Conservation (phyloP, 37 sponge, comb jelly and placozoan species). For the Aphrocallistes beatrix region DNA sequence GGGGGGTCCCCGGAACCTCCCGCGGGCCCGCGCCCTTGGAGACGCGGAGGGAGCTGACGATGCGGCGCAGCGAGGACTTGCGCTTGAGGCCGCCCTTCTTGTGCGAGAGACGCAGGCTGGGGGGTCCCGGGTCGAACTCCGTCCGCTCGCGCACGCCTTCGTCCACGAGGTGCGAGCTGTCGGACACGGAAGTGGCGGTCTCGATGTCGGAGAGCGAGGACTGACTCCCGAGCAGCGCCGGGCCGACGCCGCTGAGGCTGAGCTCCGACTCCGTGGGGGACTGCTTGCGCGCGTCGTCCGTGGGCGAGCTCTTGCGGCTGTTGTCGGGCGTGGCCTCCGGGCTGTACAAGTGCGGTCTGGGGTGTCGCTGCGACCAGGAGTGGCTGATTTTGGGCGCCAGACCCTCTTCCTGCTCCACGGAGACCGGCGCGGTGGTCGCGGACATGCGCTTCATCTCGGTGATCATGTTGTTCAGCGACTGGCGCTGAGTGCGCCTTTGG, state of each 20-base stretch:
- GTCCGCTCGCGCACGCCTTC: background rate
- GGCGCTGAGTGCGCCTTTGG: background rate
- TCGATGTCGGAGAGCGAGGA: background rate
- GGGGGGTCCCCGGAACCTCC: slow-evolving; percentile 37
- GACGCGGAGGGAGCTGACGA: background rate
- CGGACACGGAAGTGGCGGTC: background rate
- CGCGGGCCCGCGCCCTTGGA: background rate
- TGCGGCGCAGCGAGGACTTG: background rate
- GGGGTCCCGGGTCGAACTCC: background rate
- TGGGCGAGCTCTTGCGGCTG: background rate
- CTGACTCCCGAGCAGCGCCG: background rate
- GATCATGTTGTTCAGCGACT: slow-evolving; percentile 44
- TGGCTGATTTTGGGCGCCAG: no score
- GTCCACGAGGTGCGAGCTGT: background rate
- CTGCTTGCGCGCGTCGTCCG: background rate
- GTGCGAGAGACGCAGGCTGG: background rate
- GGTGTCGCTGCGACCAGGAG: background rate
- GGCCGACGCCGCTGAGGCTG: background rate
- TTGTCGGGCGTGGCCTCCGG: background rate
- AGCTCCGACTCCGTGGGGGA: background rate
- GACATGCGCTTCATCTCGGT: slow-evolving; percentile 39
- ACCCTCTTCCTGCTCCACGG: background rate
- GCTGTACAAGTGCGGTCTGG: background rate
- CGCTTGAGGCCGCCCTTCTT: background rate
- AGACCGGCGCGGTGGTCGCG: background rate